These are phyloP conservation scores for Microcebus griseorufus DNA, from an alignment of 2,113 vertebrate genomes.

Conservation along the genomic window DNA sequence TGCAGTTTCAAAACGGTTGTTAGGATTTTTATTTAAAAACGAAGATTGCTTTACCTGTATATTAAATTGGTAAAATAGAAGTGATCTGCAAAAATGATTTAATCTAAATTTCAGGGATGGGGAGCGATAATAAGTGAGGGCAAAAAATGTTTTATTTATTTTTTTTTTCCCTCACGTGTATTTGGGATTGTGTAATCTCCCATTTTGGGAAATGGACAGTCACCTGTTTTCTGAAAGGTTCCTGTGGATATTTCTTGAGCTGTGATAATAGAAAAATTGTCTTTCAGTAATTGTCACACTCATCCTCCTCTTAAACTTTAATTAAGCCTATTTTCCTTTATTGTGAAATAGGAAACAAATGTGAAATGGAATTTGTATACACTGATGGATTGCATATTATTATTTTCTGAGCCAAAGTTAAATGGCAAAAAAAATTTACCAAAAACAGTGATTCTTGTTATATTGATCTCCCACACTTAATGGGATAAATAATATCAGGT, in stretches of 20 bases:
- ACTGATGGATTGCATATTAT: background rate
- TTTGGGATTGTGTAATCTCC: background rate
- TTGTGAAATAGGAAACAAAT: background rate
- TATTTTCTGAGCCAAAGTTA: background rate
- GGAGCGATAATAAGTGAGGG: background rate
- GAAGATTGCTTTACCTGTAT: slow-evolving; percentile 25
- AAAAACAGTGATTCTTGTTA: background rate
- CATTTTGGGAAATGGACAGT: background rate
- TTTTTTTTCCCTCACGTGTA: background rate
- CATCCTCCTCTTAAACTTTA: background rate
- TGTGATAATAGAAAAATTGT: background rate
- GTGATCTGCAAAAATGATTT: background rate
- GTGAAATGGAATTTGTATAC: background rate
- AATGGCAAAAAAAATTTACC: background rate
- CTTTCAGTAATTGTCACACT: background rate
- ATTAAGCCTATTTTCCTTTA: background rate
- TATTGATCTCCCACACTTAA: background rate
- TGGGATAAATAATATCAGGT: background rate
- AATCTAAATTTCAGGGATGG: background rate
- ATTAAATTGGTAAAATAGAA: background rate
- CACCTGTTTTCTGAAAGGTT: background rate
- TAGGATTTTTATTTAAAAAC: slow-evolving; percentile 26
- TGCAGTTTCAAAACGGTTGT: slow-evolving; percentile 35
- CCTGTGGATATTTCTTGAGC: background rate
- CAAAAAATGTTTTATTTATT: background rate